Conservation (phyloP, 2,888 invertebrate species). For the Leptarthrus brevirostris region DNA sequence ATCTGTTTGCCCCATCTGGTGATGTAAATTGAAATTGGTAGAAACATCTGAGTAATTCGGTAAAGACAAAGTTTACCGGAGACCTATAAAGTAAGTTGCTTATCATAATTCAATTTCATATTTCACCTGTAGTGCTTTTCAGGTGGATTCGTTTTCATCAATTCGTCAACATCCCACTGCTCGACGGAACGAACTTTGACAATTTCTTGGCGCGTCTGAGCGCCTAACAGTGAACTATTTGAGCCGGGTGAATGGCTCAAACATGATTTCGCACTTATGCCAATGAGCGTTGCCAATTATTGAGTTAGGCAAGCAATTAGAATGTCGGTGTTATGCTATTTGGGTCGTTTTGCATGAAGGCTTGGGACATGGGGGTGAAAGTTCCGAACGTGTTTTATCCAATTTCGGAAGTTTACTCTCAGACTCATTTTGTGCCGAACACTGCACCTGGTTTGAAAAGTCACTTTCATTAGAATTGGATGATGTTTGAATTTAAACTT, state of each 20-base stretch:
- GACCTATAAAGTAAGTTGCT: constrained; percentile 27
- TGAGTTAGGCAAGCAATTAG: constrained; percentile 42
- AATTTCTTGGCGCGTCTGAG: background rate
- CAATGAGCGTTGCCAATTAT: constrained; percentile 39
- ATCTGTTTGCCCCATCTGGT: background rate
- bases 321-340: no score
- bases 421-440: background rate
- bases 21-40: background rate
- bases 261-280: constrained; percentile 44
- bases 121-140: constrained; percentile 18
- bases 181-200: constrained; percentile 15
- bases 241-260: background rate
- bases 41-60: constrained; percentile 8
- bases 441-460: background rate
- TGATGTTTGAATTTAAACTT: constrained; percentile 33
- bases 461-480: background rate
- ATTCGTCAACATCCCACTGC: constrained; percentile 1
- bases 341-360: background rate
- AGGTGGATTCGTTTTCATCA: constrained; percentile 19
- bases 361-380: background rate
- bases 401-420: constrained; percentile 1
- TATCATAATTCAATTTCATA: constrained; percentile 38
- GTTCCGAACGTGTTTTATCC: constrained; percentile 1
- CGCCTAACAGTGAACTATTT: constrained; percentile 1
- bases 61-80: constrained; percentile 20